Base-by-base conservation (phyloP, 2,113 vertebrate genomes). In the Platichthys flesus region DNA sequence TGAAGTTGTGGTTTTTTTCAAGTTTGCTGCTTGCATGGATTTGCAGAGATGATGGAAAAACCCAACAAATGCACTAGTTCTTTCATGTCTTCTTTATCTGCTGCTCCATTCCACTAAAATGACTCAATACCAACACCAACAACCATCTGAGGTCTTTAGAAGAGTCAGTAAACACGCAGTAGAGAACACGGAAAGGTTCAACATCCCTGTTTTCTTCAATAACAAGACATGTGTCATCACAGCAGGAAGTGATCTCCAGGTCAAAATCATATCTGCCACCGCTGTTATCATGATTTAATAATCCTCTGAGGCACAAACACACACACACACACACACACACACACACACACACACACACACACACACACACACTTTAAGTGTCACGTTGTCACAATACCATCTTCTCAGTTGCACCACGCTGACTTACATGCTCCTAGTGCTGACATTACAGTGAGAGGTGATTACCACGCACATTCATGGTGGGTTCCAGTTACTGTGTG, bases 341-440 rank as follows among this genome's bases (percentile, higher is more conserved):
- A 79, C 74, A 60, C 77, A 79, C 54, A 76, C 49, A 57, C 55
- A 52, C 65, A 78, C 37, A 79, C 74, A 60, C 77, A 79, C 54
- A 73, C 55, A 57, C 55, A 47, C 64, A 59, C 51, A 24, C 15
- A 1, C 23, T 45, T 47, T 12, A 37, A 71, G 62, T 42, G 20
- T 63, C 42, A 45, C 28, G 58, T 64, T 35, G 21, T 66, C 26
- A 81, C 52, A 51, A 63, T 13, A 20, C 0, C 21, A n/a, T 72
- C 42, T 51, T 51, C 65, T 45, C 42, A 49, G 31, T 52, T 68
- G 21, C 49, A 75, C 74, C 23, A 2, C 23, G 47, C n/a, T 56
- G 49, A 9, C 40, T 49, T 24, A 9, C 72, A 74, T 71, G 67
- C 67, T 65, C 28, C 63, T 13, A 49, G 65, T 81, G 63, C 18